Evolutionary conservation across 2,888 invertebrate species (phyloP), one percentile per base, ranked within the genome.

Genomic region (Dasysyrphus tricinctus): DNA sequence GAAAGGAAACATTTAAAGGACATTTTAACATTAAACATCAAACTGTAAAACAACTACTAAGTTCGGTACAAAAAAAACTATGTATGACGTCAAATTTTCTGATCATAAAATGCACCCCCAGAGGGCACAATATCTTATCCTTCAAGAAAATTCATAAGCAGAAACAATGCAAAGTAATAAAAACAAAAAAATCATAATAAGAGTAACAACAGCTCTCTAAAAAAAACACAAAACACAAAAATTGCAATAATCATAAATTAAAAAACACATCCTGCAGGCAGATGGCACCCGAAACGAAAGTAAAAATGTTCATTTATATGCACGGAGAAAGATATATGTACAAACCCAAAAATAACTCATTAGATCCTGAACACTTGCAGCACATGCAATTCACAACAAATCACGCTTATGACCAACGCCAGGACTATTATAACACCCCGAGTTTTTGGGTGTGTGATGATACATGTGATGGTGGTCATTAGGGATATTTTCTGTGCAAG

Each of bases 341-440:
- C n/a, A 37, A 11, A 9, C 34, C 37, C 19, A 16, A 37, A 39
- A 81, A 86, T 86, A 86, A 81, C 81, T 86, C 86, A 86, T 86
- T 86, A 86, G 86, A 81, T 82, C 75, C 81, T 82, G 86, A 65
- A 79, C 86, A 81, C 86, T 81, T 78, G 86, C 86, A 86, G 78
- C 82, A 79, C 82, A 90, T 91, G 91, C 92, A 90, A 90, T 90
- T 91, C 91, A 91, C 90, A 91, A 90, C 90, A 91, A 92, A 92
- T 91, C 91, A 90, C 90, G 91, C 89, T 90, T 90, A 89, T 89
- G 91, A 91, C 90, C 88, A 89, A 44, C 67, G 49, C 49, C 80
- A 77, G 56, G 80, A 67, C 72, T 69, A 65, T 49, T 49, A 63
- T 32, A 42, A 47, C 67, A 61, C 61, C 37, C 37, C 49, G 56